Evolutionary conservation across 2,113 vertebrate species (phyloP), one percentile per base, ranked within the genome.

Genomic region (Salvelinus fontinalis): DNA sequence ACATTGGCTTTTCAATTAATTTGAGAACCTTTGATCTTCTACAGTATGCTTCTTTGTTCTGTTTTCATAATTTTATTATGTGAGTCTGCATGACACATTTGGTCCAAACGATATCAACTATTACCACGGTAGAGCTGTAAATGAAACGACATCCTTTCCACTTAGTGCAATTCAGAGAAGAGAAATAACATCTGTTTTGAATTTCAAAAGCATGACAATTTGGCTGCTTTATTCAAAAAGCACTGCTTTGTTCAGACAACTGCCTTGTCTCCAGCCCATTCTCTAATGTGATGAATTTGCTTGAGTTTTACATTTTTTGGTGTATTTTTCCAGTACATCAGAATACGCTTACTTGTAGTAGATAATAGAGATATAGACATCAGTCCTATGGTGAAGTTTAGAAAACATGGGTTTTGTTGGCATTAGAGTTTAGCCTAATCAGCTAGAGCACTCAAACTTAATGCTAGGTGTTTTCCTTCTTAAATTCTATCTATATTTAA

Each of bases 141-240:
- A 73, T 49, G 49, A 78, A 87, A 75, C 34, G 1, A 34, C 75
- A 48, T 74, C 39, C 39, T 44, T 77, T 68, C 78, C 72, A 24
- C 78, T 85, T 70, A 70, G 59, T n/a, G 48, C 75, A 79, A 71
- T 18, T 77, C 73, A 70, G 54, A 49, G n/a, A 77, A 75, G 39
- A 48, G 29, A 78, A 60, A 62, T 44, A 44, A 44, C 39, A 44
- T 44, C 39, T 39, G 39, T 34, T 22, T 2, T 48, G 18, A 31
- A 73, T 60, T 80, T 86, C 9, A 79, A 84, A 82, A 82, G 87
- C 89, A 92, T 92, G 88, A 80, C n/a, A 73, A 24, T 39, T 39
- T 71, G 49, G 75, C 57, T 62, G 77, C 77, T 79, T 26, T 26
- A 64, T 81, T 73, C 71, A 64, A 70, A 57, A 8, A 65, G 67